Base-by-base conservation (phyloP, 2,797 vertebrate species). In the Molothrus aeneus region DNA sequence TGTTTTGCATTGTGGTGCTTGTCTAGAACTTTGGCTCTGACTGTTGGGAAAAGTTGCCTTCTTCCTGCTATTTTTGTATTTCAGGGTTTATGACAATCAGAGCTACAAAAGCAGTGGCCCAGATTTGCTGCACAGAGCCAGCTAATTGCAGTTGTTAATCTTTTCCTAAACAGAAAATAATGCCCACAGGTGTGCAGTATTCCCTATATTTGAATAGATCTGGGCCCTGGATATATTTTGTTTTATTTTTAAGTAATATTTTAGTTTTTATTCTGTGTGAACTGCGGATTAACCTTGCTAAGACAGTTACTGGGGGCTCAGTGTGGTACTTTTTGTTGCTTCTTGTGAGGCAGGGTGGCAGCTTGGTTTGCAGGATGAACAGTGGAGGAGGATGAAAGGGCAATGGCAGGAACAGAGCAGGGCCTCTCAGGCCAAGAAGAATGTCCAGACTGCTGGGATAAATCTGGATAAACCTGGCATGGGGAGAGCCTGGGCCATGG, bases 1-100 rank as follows among this genome's bases (percentile, higher is more conserved):
- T 95, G 90, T 97, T 91, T 95, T 88, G 88, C 90, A 68, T 88
- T 88, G 74, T 61, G 78, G 25, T 70, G 61, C 61, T 90, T 71
- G 69, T 80, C 73, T 43, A 50, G 95, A 59, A 43, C 69, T 87
- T 94, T 91, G 93, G 96, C 94, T 95, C 95, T 51, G 66, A 15
- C 84, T 81, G 40, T 92, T 91, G 74, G 84, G 88, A 92, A 82
- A 61, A 88, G 87, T 84, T 84, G 79, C 80, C 57, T 86, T 57
- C 80, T 94, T 96, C 79, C 88, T 94, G 47, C 69, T 85, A 14
- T 53, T 87, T 86, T 78, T 57, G 53, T 89, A 4, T 69, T 72
- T 88, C 51, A 51, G 63, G 63, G 42, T 88, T 83, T 80, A 45
- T 56, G 48, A 80, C 61, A 68, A 19, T 78, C 50, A 21, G 26